Evolutionary conservation across 37 sponge, comb jelly and placozoan genomes (phyloP), one percentile per base, ranked within the genome.

Genomic region (Theonella swinhoei): DNA sequence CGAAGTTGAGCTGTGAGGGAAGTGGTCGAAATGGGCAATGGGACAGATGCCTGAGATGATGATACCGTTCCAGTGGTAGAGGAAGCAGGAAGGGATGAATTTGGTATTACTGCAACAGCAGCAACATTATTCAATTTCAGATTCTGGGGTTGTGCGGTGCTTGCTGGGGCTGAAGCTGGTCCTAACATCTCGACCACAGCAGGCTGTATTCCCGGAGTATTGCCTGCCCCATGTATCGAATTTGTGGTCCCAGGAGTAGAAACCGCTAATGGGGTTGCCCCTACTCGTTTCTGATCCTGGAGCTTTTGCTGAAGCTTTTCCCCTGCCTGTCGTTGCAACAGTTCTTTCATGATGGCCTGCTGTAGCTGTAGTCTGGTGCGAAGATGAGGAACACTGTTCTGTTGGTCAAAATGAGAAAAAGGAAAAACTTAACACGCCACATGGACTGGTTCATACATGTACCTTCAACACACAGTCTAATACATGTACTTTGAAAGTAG

Each of bases 311-410:
- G 42, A 22, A 8, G 37, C 37, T 79, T 87, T 37, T 87, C 82
- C 32, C 37, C 24, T 19, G 40, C 42, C 42, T 68, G 67, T 39
- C 78, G 58, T 40, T 85, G 85, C 33, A 85, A 38, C 9, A 88
- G 59, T 33, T 86, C 81, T 47, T 89, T 85, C 68, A 87, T 82
- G 32, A 84, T 66, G 64, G 70, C 85, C 39, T 89, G 85, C 75
- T 93, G 89, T 22, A 86, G 79, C 36, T 86, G 85, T 0, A 93
- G 78, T 36, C 78, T 38, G 8, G 74, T 70, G 42, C 89, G 76
- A 36, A 93, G 75, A 62, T 93, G 81, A 11, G 93, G 93, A 23
- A 93, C 93, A 86, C 93, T 93, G 19, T 67, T 76, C 93, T 93
- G 72, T 29, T 17, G 43, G 41, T 29, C 3, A 37, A 3, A 26